phyloP scores from a whole-genome alignment of 2,888 invertebrate species.

The Fragum fragum region DNA sequence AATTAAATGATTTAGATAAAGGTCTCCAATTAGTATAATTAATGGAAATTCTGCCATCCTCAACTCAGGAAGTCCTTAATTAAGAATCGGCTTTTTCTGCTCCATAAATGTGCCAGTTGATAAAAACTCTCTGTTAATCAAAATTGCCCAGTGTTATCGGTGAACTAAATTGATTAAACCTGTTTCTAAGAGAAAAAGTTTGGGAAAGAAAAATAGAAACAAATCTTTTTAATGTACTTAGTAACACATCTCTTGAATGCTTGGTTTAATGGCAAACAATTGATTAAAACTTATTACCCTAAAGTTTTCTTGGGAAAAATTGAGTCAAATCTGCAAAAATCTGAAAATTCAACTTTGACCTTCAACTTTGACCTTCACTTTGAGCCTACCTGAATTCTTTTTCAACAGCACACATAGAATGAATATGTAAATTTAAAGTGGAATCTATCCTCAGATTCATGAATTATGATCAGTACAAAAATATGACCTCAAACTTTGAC shows the following conservation, averaged over 20 bases:
- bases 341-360: too few relatives aligned
- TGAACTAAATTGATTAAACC: constrained; percentile 26
- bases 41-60: constrained; percentile 51
- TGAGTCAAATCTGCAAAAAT: too few relatives aligned
- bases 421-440: too few relatives aligned
- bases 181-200: constrained; percentile 3
- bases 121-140: constrained; percentile 62
- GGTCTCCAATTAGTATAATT: constrained; percentile 66
- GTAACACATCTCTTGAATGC: not conserved
- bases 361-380: too few relatives aligned
- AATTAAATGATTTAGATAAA: constrained; percentile 69
- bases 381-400: too few relatives aligned
- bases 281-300: too few relatives aligned
- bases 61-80: constrained; percentile 63
- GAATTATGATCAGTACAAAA: too few relatives aligned
- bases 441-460: too few relatives aligned
- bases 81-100: constrained; percentile 57
- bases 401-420: too few relatives aligned
- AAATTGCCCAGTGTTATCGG: constrained; percentile 29
- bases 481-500: too few relatives aligned
- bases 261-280: too few relatives aligned
- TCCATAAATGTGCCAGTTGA: constrained; percentile 70
- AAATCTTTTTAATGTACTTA: not conserved
- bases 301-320: too few relatives aligned
- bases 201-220: not conserved